Conservation (phyloP, 2,113 vertebrate genomes). For the Brevimyrus niger region DNA sequence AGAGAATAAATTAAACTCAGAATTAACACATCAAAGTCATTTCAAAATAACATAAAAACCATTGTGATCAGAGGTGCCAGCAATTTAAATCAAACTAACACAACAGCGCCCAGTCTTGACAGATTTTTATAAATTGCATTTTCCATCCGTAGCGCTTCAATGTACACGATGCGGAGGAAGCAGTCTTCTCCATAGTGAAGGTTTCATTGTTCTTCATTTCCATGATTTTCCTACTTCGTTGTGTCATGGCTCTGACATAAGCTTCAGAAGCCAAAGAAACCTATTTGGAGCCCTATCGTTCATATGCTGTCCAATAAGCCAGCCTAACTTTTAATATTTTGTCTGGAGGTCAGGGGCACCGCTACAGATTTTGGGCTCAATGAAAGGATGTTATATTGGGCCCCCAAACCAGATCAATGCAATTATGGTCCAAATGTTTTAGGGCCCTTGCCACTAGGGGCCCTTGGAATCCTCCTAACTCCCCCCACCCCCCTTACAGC, state of each 20-base stretch:
- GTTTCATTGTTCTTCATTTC: neutral
- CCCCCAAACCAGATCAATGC: neutral
- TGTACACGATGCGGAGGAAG: neutral
- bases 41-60: neutral
- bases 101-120: neutral
- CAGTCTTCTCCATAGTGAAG: neutral
- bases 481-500: neutral
- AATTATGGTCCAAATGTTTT: neutral
- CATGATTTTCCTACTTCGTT: neutral
- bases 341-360: neutral
- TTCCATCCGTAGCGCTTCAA: neutral
- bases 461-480: neutral
- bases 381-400: neutral
- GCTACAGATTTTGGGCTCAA: neutral
- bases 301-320: neutral
- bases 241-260: neutral
- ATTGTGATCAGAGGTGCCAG: neutral
- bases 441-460: neutral
- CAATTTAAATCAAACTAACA: neutral
- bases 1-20: neutral
- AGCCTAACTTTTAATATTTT: neutral
- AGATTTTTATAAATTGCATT: slow-evolving; percentile 1
- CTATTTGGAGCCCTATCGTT: neutral
- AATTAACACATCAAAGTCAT: slow-evolving; percentile 11
- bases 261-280: neutral